phyloP scores from a whole-genome alignment of 2,113 vertebrate species.

The Bettongia penicillata region DNA sequence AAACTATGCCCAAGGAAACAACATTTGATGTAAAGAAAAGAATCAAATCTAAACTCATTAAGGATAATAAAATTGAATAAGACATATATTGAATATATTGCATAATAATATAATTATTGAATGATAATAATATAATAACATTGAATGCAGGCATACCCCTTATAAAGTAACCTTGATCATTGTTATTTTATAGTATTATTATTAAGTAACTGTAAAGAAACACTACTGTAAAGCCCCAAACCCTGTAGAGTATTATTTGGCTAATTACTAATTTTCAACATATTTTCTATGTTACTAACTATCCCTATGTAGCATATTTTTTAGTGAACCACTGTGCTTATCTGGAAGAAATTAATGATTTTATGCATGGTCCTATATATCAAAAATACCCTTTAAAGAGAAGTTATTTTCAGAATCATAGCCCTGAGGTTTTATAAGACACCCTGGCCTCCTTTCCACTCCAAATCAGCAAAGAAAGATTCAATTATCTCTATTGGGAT shows the following conservation, averaged over 20 bases:
- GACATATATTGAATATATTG: background rate
- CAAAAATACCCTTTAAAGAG: background rate
- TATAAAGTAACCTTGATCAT: background rate
- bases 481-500: background rate
- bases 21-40: constrained; percentile 26
- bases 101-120: no score
- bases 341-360: background rate
- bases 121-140: no score
- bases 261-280: background rate
- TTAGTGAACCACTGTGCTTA: background rate
- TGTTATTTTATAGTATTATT: background rate
- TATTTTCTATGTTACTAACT: background rate
- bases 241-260: background rate
- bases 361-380: background rate
- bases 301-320: background rate
- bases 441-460: background rate
- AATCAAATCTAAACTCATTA: constrained; percentile 1
- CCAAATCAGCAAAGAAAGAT: background rate
- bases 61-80: background rate
- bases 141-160: background rate
- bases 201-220: background rate
- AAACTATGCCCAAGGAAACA: background rate
- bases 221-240: background rate
- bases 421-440: background rate
- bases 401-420: background rate